These are phyloP conservation scores for Drosophila sp. DNA, from an alignment of 1,140 invertebrate species.

Conservation along the genomic window DNA sequence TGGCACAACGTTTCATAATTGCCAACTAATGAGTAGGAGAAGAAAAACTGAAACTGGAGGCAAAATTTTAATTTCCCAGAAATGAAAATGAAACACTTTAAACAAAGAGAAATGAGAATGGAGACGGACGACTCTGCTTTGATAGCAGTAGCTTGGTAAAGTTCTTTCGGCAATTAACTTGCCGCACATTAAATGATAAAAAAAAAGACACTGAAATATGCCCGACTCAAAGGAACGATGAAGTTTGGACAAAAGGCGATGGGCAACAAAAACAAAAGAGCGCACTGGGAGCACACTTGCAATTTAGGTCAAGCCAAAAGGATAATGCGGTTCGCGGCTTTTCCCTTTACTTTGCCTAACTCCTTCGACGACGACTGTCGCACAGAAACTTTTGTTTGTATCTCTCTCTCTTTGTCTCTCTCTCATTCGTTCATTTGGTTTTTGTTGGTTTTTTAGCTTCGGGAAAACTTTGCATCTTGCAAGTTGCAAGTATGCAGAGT, in stretches of 20 bases:
- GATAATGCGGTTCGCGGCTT: slow-evolving; percentile 66
- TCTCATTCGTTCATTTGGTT: not conserved
- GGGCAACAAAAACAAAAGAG: slow-evolving; percentile 29
- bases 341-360: slow-evolving; percentile 18
- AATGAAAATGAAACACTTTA: slow-evolving; percentile 32
- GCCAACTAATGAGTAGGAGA: slow-evolving; percentile 52
- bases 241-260: slow-evolving; percentile 59
- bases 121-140: not conserved
- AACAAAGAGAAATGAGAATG: slow-evolving; percentile 46
- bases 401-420: not conserved
- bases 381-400: slow-evolving; percentile 36
- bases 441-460: slow-evolving; percentile 1
- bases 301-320: slow-evolving; percentile 73
- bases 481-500: not conserved
- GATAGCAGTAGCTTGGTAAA: slow-evolving; percentile 49
- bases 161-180: slow-evolving; percentile 71
- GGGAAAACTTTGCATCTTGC: not conserved
- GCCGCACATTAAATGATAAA: slow-evolving; percentile 70
- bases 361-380: slow-evolving; percentile 16
- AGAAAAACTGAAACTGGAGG: not conserved
- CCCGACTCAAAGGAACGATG: slow-evolving; percentile 34
- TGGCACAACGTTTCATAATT: slow-evolving; percentile 52
- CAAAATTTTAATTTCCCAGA: slow-evolving; percentile 36
- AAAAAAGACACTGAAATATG: slow-evolving; percentile 21
- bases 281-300: slow-evolving; percentile 36